Base-by-base conservation (phyloP, 2,113 vertebrate genomes). In the Pelecanoides urinatrix region DNA sequence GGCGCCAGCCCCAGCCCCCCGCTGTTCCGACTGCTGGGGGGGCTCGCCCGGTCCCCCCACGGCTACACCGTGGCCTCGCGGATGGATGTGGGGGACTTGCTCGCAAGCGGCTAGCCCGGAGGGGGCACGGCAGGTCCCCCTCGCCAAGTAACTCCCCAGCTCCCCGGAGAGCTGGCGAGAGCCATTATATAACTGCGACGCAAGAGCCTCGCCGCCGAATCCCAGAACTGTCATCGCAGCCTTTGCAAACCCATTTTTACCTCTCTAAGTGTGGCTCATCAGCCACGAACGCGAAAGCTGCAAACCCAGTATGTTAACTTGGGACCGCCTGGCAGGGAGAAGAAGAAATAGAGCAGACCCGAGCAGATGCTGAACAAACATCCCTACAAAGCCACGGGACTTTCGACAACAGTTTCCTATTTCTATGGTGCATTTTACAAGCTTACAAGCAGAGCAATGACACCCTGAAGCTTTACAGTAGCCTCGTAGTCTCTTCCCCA, bases 151-250 rank as follows among this genome's bases (percentile, higher is more conserved):
- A 2, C 26, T 74, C 58, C 66, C 45, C 77, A 15, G 15, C 50
- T 12, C 6, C 30, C 56, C 2, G 2, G 21, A 16, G 23, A 47
- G 62, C 0, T 3, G 5, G 53, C 19, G 4, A 82, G 80, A 85
- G 67, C 66, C 71, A 3, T 97, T 96, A 91, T 5, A 2, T 95
- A 96, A 97, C 58, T 0, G 58, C 67, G 13, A 53, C 26, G 7
- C 66, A 10, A 40, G 90, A 80, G 86, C 86, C 73, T 26, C 4
- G 8, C 19, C 16, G 29, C 85, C 0, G 50, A 62, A 96, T 91
- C 91, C 94, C 94, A 95, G 87, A 96, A 92, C 94, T 92, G 91
- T 90, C 96, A 96, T 15, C 77, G 19, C 96, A 95, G 89, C 95
- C 89, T 71, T 95, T 91, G 87, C 92, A 94, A 76, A 95, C 29